phyloP scores from a whole-genome alignment of 2,797 vertebrate species.

The Poeciliopsis turneri region DNA sequence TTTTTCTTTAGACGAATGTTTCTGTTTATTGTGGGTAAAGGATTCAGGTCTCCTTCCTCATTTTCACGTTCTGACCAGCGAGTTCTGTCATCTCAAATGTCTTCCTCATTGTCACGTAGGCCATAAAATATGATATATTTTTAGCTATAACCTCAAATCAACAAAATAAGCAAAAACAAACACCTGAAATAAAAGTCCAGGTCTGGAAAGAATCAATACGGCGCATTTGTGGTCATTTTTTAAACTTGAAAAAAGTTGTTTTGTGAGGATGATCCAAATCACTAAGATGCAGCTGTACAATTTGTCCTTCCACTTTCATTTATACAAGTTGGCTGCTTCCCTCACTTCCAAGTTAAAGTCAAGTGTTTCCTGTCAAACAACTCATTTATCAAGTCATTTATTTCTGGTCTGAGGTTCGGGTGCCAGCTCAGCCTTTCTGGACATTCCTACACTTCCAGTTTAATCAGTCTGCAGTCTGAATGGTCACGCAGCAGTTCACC shows the following conservation, averaged over 20 bases:
- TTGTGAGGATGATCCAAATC: background rate
- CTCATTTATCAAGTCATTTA: background rate
- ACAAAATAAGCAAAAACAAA: background rate
- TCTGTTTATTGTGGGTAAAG: no score
- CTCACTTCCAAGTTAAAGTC: background rate
- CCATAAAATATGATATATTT: background rate
- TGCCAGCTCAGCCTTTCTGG: background rate
- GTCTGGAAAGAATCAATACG: background rate
- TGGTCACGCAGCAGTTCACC: no score
- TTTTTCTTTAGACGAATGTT: background rate
- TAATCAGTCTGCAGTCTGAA: no score
- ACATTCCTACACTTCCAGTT: background rate
- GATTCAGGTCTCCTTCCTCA: background rate
- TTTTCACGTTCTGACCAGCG: background rate
- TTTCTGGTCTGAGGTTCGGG: background rate
- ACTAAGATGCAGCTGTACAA: background rate
- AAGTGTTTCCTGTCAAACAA: background rate
- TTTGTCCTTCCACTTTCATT: background rate
- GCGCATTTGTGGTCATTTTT: background rate
- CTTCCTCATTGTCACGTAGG: background rate
- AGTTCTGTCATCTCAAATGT: background rate
- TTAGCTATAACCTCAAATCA: background rate
- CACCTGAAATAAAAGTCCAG: background rate
- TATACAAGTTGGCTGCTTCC: background rate
- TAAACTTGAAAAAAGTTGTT: background rate